phyloP scores from a whole-genome alignment of 2,797 vertebrate genomes.

The Toxotes lorentzi region DNA sequence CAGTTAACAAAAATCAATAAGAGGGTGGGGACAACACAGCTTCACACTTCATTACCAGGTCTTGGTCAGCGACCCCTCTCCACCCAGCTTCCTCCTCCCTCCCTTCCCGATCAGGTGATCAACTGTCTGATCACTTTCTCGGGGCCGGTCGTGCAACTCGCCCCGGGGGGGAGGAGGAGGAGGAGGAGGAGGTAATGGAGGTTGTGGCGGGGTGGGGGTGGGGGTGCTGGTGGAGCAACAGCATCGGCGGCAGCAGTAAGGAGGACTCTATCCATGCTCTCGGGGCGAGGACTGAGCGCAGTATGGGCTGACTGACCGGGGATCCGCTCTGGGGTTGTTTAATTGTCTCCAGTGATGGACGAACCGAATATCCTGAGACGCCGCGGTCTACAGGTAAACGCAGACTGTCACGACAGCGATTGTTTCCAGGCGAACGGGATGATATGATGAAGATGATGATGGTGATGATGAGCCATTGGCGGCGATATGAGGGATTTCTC shows the following conservation, averaged over 20 bases:
- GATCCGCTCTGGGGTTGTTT: constrained; percentile 7
- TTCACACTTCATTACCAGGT: constrained; percentile 7
- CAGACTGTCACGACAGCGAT: not conserved
- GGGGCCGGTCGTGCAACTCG: constrained; percentile 27
- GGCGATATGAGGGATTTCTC: not conserved
- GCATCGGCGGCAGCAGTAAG: constrained; percentile 3
- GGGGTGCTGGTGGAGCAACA: constrained; percentile 18
- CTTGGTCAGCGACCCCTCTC: not conserved
- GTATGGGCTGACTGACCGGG: constrained; percentile 63
- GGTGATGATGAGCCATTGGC: constrained; percentile 17
- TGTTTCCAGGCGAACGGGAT: constrained; percentile 46
- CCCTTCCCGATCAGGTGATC: constrained; percentile 51
- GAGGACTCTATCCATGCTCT: constrained; percentile 25
- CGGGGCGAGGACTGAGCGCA: constrained; percentile 36
- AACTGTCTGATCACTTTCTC: constrained; percentile 21
- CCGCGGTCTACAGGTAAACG: constrained; percentile 84
- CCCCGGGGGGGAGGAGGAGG: constrained; percentile 10
- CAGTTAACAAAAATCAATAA: constrained; percentile 1
- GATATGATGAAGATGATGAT: not conserved
- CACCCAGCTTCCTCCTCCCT: not conserved
- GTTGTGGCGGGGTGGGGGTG: constrained; percentile 2
- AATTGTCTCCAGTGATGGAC: constrained; percentile 73
- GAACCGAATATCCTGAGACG: constrained; percentile 86
- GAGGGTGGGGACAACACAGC: constrained; percentile 22
- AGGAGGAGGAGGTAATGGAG: constrained; percentile 3